Conservation (phyloP, 2,113 vertebrate species). For the Pomatorhinus ruficollis region DNA sequence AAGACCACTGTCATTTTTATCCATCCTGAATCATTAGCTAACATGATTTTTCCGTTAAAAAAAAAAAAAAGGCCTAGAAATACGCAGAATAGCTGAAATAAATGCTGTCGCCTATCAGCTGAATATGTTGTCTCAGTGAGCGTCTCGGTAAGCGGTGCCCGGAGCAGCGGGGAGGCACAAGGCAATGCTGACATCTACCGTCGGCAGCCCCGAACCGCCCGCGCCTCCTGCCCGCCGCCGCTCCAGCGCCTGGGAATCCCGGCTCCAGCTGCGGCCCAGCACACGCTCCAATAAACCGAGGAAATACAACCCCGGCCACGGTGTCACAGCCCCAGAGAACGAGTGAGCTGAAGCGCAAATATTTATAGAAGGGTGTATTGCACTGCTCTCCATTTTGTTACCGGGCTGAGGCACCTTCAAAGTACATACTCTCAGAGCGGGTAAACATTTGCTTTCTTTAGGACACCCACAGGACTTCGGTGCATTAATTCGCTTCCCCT, state of each 20-base stretch:
- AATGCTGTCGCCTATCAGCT: background rate
- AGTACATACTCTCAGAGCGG: background rate
- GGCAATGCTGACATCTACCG: slow-evolving; percentile 72
- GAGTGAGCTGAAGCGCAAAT: background rate
- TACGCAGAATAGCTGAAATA: background rate
- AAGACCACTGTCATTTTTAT: background rate
- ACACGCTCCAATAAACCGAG: background rate
- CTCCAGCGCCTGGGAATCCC: fast-evolving
- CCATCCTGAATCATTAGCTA: background rate
- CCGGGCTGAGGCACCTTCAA: background rate
- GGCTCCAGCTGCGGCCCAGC: background rate
- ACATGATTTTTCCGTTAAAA: background rate
- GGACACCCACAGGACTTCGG: background rate
- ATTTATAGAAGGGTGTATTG: background rate
- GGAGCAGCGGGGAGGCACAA: background rate
- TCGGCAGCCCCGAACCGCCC: background rate
- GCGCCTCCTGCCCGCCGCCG: background rate
- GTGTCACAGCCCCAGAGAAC: background rate
- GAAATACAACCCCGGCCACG: background rate
- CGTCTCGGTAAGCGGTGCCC: background rate
- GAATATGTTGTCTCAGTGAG: fast-evolving
- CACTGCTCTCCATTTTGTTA: background rate
- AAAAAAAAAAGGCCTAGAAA: background rate
- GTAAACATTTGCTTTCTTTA: background rate
- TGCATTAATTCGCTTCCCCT: background rate